A percentile compares a stretch with the other conserved stretches of the same genome.
Conservation (phyloP, 1,140 invertebrate genomes). For the Oppia nitens region DNA sequence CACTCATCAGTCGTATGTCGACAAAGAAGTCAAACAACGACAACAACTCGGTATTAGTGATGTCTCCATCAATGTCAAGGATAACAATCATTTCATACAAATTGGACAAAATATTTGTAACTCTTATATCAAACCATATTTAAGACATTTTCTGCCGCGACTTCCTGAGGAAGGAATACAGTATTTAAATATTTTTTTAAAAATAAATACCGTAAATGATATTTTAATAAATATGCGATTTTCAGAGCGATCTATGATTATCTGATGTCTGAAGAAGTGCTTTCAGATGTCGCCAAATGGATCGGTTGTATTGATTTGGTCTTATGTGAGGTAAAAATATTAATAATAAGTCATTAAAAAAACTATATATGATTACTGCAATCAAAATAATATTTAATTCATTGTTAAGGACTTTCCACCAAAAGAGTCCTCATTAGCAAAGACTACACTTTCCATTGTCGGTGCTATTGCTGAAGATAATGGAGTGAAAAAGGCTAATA, state of each 20-base stretch:
- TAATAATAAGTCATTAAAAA: slow-evolving; percentile 20
- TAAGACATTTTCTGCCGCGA: slow-evolving; percentile 44
- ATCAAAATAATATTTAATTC: slow-evolving; percentile 18
- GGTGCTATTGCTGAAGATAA: slow-evolving; percentile 40
- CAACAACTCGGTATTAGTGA: slow-evolving; percentile 44
- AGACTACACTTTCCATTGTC: slow-evolving; percentile 62
- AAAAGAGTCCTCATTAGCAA: slow-evolving; percentile 42
- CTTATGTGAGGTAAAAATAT: slow-evolving; percentile 42
- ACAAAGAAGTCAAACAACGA: slow-evolving; percentile 45
- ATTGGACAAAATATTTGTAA: slow-evolving; percentile 44
- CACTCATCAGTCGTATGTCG: slow-evolving; percentile 58
- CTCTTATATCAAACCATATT: slow-evolving; percentile 38
- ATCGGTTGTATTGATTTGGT: slow-evolving; percentile 68
- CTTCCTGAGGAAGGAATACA: slow-evolving; percentile 49
- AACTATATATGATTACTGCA: slow-evolving; percentile 5
- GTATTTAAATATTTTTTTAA: slow-evolving; percentile 30
- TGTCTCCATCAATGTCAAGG: slow-evolving; percentile 36
- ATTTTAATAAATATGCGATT: too few relatives aligned
- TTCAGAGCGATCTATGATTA: slow-evolving; percentile 41
- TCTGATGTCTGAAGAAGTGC: slow-evolving; percentile 43
- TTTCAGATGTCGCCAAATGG: slow-evolving; percentile 48
- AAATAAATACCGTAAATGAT: too few relatives aligned
- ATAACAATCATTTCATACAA: slow-evolving; percentile 48
- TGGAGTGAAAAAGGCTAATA: slow-evolving; percentile 40
- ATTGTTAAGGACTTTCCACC: slow-evolving; percentile 51